Evolutionary conservation across 2,797 vertebrate species (phyloP).

Genomic region (Varecia variegata): DNA sequence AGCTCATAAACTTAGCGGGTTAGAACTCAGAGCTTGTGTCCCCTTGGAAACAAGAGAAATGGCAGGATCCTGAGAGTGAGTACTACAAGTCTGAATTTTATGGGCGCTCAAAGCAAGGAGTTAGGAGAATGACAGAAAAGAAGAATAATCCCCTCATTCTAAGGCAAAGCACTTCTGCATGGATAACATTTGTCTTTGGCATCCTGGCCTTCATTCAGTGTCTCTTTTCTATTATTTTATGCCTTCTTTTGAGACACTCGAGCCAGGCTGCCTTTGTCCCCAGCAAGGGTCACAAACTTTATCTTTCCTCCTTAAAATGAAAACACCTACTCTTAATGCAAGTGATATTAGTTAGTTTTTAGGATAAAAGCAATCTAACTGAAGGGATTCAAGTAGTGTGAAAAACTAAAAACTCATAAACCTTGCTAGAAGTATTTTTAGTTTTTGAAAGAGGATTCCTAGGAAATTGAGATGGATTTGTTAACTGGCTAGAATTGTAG

Average conservation of each 20-base stretch:
- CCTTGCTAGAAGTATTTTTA: background rate
- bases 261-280: background rate
- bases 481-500: background rate
- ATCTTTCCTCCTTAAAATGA: background rate
- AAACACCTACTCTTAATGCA: background rate
- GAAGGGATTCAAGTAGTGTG: background rate
- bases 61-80: background rate
- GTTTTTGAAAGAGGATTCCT: background rate
- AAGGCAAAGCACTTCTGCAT: background rate
- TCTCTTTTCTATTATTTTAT: background rate
- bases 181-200: background rate
- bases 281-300: background rate
- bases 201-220: background rate
- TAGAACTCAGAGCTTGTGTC: background rate
- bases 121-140: background rate
- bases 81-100: background rate
- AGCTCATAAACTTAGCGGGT: background rate
- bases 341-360: background rate
- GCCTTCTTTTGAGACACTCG: background rate
- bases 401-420: background rate
- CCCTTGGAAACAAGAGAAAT: background rate
- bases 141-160: background rate
- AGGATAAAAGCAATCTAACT: conserved; percentile 1
- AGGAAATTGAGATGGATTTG: background rate
- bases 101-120: background rate